Evolutionary conservation across 2,113 vertebrate species (phyloP).

Genomic region (Microcebus murinus): DNA sequence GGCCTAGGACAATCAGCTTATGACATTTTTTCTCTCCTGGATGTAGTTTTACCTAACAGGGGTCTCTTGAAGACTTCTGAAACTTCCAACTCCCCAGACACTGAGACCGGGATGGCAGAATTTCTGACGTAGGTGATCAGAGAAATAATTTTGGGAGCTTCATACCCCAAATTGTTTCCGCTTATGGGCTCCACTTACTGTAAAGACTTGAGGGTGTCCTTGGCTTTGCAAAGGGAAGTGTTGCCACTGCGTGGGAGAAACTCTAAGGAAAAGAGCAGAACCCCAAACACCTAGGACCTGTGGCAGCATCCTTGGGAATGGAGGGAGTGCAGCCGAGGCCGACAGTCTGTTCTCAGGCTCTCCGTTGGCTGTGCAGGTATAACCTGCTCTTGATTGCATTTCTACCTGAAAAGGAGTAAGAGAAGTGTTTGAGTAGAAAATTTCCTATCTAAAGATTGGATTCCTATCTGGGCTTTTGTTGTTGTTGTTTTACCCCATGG

Average conservation of each 20-base stretch:
- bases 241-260: not conserved
- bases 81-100: not conserved
- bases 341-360: not conserved
- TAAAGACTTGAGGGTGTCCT: not conserved
- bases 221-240: not conserved
- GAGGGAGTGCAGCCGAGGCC: not conserved
- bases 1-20: not conserved
- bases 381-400: not conserved
- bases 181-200: not conserved
- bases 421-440: not conserved
- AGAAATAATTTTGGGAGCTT: not conserved
- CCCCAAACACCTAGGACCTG: not conserved
- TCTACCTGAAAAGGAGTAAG: not conserved
- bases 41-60: conserved; percentile 9
- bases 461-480: not conserved
- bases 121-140: not conserved
- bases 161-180: not conserved
- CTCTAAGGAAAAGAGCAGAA: not conserved
- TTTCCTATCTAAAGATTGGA: not conserved
- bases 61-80: conserved; percentile 29
- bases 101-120: not conserved
- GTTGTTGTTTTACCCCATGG: not conserved
- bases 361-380: not conserved
- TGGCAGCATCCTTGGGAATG: not conserved
- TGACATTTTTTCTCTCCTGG: not conserved